Evolutionary conservation across 2,797 vertebrate species (phyloP).

Genomic region (Sebastes vulpes): DNA sequence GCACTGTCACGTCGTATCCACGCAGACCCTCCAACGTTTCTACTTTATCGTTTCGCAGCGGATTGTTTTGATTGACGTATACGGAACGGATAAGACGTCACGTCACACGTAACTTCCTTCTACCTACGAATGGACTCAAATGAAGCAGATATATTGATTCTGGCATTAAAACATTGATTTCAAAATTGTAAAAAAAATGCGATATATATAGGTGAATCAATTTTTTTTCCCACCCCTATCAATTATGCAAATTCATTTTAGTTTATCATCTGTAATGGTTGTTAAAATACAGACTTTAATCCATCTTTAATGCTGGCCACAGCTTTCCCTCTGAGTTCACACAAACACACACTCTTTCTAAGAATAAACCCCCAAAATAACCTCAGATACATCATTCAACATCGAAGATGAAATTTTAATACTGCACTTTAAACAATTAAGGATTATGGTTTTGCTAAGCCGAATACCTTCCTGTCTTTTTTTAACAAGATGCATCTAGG

Average conservation of each 20-base stretch:
- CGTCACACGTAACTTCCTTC: no score
- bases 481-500: conserved; percentile 32
- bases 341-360: background rate
- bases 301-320: background rate
- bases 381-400: background rate
- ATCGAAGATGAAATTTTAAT: conserved; percentile 3
- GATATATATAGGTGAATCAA: no score
- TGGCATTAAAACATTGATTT: no score
- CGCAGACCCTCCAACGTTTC: no score
- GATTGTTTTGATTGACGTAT: no score
- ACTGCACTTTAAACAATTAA: conserved; percentile 60
- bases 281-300: background rate
- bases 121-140: no score
- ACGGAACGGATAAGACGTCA: no score
- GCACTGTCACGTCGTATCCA: no score
- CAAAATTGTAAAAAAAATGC: no score
- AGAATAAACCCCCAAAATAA: conserved; percentile 5
- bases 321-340: background rate
- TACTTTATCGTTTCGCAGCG: no score
- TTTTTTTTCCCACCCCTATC: background rate
- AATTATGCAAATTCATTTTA: background rate
- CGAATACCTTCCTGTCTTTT: conserved; percentile 29
- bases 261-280: conserved; percentile 4
- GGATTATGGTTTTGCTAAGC: conserved; percentile 42
- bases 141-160: no score